Evolutionary conservation across 2,888 invertebrate genomes (phyloP).

Genomic region (Hybos culiciformis): DNA sequence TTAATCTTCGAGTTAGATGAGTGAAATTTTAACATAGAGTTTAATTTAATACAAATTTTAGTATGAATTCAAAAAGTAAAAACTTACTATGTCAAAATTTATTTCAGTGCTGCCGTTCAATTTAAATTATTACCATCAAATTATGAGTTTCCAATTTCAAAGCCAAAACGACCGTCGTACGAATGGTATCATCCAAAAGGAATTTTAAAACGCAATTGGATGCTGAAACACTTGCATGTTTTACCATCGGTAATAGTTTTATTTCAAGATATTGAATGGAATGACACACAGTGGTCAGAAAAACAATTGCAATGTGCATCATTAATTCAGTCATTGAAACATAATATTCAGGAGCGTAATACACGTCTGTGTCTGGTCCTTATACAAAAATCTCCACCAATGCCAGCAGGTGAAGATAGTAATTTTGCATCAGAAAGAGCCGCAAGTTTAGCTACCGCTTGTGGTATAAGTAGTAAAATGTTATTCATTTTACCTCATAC

Average conservation of each 20-base stretch:
- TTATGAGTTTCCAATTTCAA: slow-evolving; percentile 76
- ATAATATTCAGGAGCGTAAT: slow-evolving; percentile 32
- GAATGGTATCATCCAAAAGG: slow-evolving; percentile 94
- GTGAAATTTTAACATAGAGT: too few relatives aligned
- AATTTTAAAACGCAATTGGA: slow-evolving; percentile 88
- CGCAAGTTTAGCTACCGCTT: slow-evolving; percentile 76
- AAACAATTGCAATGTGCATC: slow-evolving; percentile 89
- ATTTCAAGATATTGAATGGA: slow-evolving; percentile 97
- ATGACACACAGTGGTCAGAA: slow-evolving; percentile 86
- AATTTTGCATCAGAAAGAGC: slow-evolving; percentile 78
- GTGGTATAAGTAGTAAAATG: slow-evolving; percentile 82
- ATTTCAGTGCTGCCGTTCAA: slow-evolving; percentile 55
- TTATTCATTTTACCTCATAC: slow-evolving; percentile 84
- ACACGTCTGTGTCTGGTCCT: slow-evolving; percentile 78
- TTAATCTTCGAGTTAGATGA: too few relatives aligned
- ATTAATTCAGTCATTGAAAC: slow-evolving; percentile 66
- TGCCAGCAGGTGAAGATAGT: slow-evolving; percentile 68
- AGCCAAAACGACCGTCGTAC: slow-evolving; percentile 77
- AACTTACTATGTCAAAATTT: slow-evolving; percentile 1
- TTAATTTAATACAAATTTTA: too few relatives aligned
- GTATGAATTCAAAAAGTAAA: too few relatives aligned
- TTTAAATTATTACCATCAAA: slow-evolving; percentile 70
- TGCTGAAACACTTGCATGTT: slow-evolving; percentile 77
- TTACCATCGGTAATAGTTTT: slow-evolving; percentile 88
- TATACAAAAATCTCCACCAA: slow-evolving; percentile 69